These are phyloP conservation scores for Leptinotarsa tumamoca DNA, from an alignment of 2,888 invertebrate genomes.

Conservation along the genomic window DNA sequence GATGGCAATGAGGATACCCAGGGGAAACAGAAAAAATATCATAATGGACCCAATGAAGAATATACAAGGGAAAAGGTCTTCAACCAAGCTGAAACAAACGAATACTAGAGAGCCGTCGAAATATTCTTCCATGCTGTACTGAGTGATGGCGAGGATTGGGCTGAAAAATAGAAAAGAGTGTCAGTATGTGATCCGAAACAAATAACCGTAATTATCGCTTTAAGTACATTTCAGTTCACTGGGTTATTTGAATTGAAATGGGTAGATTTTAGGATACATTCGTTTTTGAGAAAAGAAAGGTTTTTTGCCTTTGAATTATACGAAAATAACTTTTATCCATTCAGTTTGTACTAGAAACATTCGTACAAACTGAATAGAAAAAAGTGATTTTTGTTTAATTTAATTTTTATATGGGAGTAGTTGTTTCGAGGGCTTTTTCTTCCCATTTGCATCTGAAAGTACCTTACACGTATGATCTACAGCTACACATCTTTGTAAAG, in stretches of 20 bases:
- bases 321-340: not conserved
- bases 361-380: no score
- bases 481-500: no score
- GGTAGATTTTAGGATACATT: not conserved
- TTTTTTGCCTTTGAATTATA: not conserved
- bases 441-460: no score
- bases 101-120: slow-evolving; percentile 79
- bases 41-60: slow-evolving; percentile 86
- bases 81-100: slow-evolving; percentile 85
- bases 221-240: not conserved
- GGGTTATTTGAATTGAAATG: not conserved
- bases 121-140: slow-evolving; percentile 79
- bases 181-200: slow-evolving; percentile 27
- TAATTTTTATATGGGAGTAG: no score
- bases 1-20: slow-evolving; percentile 82
- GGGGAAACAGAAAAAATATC: slow-evolving; percentile 87
- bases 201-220: not conserved
- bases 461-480: no score
- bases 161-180: slow-evolving; percentile 70
- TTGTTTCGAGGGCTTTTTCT: no score
- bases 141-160: slow-evolving; percentile 86
- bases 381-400: no score
- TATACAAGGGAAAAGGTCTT: slow-evolving; percentile 80
- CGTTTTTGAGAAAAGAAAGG: not conserved
- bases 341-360: no score